Evolutionary conservation across 2,797 vertebrate genomes (phyloP), one percentile per base, ranked within the genome.

Genomic region (Onychomys leucogaster): DNA sequence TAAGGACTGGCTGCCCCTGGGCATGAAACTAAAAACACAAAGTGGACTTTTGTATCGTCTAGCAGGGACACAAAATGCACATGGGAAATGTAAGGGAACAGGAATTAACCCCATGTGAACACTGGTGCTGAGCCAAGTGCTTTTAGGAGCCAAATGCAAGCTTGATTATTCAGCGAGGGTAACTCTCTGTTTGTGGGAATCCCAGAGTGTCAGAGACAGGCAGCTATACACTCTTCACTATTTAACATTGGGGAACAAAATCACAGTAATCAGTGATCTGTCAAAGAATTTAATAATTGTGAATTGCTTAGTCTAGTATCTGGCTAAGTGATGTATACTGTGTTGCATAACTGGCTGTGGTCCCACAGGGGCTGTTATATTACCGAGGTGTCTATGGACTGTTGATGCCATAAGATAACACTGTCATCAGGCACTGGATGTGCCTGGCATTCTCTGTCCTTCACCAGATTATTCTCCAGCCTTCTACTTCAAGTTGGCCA

Each of bases 231-330:
- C n/a, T 59, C 71, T 88, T 73, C 29, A 37, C 91, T 93, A 88
- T 84, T 97, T 97, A 94, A 34, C 78, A 43, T 1, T 41, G 37
- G 57, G 29, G 46, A 86, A 67, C 43, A 95, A 52, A 93, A 43
- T 81, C 89, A 93, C 81, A 83, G 76, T 19, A 61, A 92, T 87
- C 41, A 59, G 2, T 84, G 86, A 80, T 80, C 94, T 91, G 67
- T 17, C 46, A 81, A 55, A 84, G 71, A 21, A 34, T 88, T 80
- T 41, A 52, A 6, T 59, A 32, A 85, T 87, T 67, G 9, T 86
- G 46, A 94, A 73, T 55, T 17, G 6, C n/a, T 85, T 94, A 32
- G 55, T 37, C 59, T 52, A 49, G 32, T 96, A 34, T 34, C 55
- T 92, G 46, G 34, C 71, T 37, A 46, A 71, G 32, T 52, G 88